Percentiles rank a stretch among this genome's conserved stretches.
Evolutionary conservation across 2,888 invertebrate genomes (phyloP).

Genomic region (Dione vanillae): DNA sequence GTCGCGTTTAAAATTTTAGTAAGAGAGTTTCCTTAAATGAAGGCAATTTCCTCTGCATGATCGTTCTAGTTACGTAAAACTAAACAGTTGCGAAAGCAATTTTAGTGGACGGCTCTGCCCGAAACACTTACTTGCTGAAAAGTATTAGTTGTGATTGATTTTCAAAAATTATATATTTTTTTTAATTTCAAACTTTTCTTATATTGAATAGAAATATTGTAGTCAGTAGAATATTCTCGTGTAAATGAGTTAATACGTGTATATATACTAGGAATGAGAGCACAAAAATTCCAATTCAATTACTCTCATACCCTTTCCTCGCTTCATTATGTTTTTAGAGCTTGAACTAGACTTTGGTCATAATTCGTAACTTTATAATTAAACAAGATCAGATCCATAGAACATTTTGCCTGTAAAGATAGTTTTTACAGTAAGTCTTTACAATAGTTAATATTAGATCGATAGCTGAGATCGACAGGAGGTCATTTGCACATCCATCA

Average conservation of each 20-base stretch:
- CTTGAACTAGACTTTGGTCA: neutral
- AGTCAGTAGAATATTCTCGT: conserved; percentile 6
- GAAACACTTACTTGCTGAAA: conserved; percentile 34
- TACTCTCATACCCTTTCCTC: no score
- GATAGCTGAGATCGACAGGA: conserved; percentile 1
- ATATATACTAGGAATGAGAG: no score
- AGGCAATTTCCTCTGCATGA: conserved; percentile 1
- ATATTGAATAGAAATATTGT: conserved; percentile 14
- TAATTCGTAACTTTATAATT: neutral
- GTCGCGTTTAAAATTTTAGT: neutral
- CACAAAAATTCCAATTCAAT: no score
- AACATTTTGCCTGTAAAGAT: neutral
- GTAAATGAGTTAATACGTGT: no score
- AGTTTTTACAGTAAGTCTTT: no score
- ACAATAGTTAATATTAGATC: conserved; percentile 10
- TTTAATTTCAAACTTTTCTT: conserved; percentile 19
- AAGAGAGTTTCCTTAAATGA: conserved; percentile 7
- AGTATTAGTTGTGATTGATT: conserved; percentile 30
- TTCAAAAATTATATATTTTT: conserved; percentile 25
- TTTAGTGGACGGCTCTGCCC: conserved; percentile 20
- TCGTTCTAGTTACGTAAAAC: conserved; percentile 1
- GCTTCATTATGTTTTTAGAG: neutral
- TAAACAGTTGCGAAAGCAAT: conserved; percentile 31
- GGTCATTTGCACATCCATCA: conserved; percentile 17
- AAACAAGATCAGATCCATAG: conserved; percentile 4